These are phyloP conservation scores for Calyptomena viridis DNA, from an alignment of 2,113 vertebrate species.

Conservation along the genomic window DNA sequence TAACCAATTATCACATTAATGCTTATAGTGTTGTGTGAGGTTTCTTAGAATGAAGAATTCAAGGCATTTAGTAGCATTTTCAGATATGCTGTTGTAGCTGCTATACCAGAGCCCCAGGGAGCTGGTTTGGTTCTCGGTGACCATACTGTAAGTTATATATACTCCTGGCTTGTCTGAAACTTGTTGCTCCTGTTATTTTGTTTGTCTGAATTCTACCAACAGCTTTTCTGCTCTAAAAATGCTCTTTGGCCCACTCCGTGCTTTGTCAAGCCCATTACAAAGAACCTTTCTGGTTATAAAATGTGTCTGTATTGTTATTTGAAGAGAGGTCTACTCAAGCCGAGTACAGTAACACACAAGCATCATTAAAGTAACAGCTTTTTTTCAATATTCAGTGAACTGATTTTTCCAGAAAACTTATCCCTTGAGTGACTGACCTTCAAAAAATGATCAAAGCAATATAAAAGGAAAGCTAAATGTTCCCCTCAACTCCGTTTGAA, in stretches of 20 bases:
- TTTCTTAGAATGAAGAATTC: not conserved
- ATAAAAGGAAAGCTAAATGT: not conserved
- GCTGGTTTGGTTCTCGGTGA: not conserved
- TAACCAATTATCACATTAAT: not conserved
- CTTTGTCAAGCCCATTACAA: not conserved
- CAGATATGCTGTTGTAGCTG: not conserved
- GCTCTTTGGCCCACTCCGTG: not conserved
- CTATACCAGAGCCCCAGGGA: not conserved
- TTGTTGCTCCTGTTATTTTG: not conserved
- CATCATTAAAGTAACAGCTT: not conserved
- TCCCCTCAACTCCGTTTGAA: not conserved
- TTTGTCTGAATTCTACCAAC: not conserved
- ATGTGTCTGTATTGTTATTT: not conserved
- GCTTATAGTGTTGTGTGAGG: not conserved
- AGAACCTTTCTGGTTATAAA: not conserved
- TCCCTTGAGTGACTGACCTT: conserved; percentile 16
- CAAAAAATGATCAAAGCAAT: conserved; percentile 46
- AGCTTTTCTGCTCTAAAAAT: not conserved
- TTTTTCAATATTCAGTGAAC: conserved; percentile 12
- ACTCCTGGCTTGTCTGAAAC: not conserved
- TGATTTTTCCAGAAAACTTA: conserved; percentile 14
- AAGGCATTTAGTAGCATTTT: not conserved
- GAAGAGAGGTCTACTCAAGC: not conserved
- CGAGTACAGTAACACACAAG: not conserved
- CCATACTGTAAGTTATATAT: not conserved